A percentile compares a stretch with the other conserved stretches of the same genome.
Evolutionary conservation across 2,888 invertebrate species (phyloP).

Genomic region (Linyphia triangularis): DNA sequence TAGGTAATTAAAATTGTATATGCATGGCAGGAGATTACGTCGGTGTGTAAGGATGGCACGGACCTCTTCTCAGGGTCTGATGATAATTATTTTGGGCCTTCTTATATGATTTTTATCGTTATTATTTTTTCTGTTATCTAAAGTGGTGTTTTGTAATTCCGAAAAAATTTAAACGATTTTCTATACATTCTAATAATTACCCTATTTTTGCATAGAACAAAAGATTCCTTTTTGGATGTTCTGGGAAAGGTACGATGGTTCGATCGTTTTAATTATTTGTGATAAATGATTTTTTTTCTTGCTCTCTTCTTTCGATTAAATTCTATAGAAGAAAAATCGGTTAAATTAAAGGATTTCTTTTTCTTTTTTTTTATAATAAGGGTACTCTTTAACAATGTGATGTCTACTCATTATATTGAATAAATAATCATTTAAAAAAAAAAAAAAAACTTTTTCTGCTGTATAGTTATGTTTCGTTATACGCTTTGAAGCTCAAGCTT

Average conservation of each 20-base stretch:
- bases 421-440: too few relatives aligned
- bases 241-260: conserved; percentile 2
- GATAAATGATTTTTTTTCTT: conserved; percentile 6
- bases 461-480: too few relatives aligned
- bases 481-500: too few relatives aligned
- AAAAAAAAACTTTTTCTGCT: too few relatives aligned
- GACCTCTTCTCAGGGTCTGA: conserved; percentile 56
- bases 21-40: conserved; percentile 72
- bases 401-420: too few relatives aligned
- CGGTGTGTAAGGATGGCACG: conserved; percentile 45
- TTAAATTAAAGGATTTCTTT: background rate
- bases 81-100: conserved; percentile 66
- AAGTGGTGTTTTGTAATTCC: conserved; percentile 65
- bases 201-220: conserved; percentile 57
- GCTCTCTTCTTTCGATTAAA: background rate
- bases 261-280: conserved; percentile 58
- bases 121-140: conserved; percentile 30
- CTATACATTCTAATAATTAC: conserved; percentile 70
- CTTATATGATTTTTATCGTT: background rate
- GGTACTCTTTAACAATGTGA: too few relatives aligned
- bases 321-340: background rate
- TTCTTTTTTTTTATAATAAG: too few relatives aligned
- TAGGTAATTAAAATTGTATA: conserved; percentile 74
- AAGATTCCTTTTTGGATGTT: background rate
- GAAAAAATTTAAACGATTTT: conserved; percentile 67